phyloP scores from a whole-genome alignment of 2,113 vertebrate species.

The Sinocyclocheilus maitianheensis region DNA sequence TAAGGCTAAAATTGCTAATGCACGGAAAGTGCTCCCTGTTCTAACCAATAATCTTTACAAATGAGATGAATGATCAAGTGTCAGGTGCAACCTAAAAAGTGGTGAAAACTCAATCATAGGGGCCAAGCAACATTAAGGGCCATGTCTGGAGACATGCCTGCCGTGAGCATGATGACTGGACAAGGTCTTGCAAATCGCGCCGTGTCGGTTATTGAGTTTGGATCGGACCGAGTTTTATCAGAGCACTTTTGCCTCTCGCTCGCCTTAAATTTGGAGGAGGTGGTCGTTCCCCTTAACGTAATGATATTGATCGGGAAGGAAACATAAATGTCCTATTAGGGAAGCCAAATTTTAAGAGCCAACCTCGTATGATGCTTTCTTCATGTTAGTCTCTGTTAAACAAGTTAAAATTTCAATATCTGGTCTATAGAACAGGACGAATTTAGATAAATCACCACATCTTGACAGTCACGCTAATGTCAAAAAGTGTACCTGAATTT shows the following conservation, averaged over 20 bases:
- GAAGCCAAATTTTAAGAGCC: constrained; percentile 3
- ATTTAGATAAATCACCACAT: too few relatives aligned
- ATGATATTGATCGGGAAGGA: constrained; percentile 29
- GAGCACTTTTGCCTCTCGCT: constrained; percentile 72
- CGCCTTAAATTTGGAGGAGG: constrained; percentile 59
- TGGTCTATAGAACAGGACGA: background rate
- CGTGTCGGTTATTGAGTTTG: constrained; percentile 77
- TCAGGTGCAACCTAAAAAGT: constrained; percentile 96
- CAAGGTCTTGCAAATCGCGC: constrained; percentile 67
- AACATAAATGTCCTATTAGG: constrained; percentile 27
- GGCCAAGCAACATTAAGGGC: constrained; percentile 88
- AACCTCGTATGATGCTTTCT: constrained; percentile 8
- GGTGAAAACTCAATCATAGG: constrained; percentile 94
- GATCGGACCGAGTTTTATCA: constrained; percentile 73
- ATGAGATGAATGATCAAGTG: constrained; percentile 94
- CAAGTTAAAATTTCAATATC: constrained; percentile 21
- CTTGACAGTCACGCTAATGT: background rate
- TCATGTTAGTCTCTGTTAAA: background rate
- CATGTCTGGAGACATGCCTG: constrained; percentile 72
- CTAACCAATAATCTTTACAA: constrained; percentile 94
- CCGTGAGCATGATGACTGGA: constrained; percentile 75
- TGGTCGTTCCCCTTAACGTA: constrained; percentile 22
- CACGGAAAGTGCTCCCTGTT: constrained; percentile 75
- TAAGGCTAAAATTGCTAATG: constrained; percentile 75
- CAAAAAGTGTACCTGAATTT: background rate